phyloP scores from a whole-genome alignment of 2,888 invertebrate species.

The Yponomeuta cagnagella region DNA sequence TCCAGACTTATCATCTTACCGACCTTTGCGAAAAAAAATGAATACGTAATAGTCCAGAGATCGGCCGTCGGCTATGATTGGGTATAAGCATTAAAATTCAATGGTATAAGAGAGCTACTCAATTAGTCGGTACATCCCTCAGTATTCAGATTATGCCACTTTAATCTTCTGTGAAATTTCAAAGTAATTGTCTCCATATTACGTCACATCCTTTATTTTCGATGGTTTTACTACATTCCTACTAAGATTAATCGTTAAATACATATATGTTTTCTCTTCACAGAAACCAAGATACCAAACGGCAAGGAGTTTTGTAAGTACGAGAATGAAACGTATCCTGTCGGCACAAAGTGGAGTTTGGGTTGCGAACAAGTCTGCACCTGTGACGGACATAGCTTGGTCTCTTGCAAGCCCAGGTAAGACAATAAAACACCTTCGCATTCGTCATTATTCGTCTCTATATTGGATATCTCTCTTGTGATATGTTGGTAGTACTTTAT shows the following conservation, averaged over 20 bases:
- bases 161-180: too few species aligned
- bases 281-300: neutral
- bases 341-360: constrained; percentile 84
- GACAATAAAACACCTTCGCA: neutral
- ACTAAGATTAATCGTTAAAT: too few species aligned
- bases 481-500: too few species aligned
- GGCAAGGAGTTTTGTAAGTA: constrained; percentile 66
- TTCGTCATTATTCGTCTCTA: neutral
- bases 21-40: too few species aligned
- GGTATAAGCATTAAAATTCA: too few species aligned
- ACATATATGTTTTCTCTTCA: neutral
- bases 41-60: too few species aligned
- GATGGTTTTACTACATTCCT: too few species aligned
- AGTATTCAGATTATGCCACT: neutral
- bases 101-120: neutral
- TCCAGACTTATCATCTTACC: too few species aligned
- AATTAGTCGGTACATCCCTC: neutral
- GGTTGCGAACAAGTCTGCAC: constrained; percentile 87
- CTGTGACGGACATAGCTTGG: constrained; percentile 83
- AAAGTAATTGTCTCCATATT: too few species aligned
- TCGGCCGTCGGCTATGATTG: too few species aligned
- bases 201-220: too few species aligned
- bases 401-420: constrained; percentile 83
- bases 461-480: too few species aligned
- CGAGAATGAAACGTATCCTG: constrained; percentile 81